These are phyloP conservation scores for Chloebia gouldiae DNA, from an alignment of 2,113 vertebrate species.

Conservation along the genomic window DNA sequence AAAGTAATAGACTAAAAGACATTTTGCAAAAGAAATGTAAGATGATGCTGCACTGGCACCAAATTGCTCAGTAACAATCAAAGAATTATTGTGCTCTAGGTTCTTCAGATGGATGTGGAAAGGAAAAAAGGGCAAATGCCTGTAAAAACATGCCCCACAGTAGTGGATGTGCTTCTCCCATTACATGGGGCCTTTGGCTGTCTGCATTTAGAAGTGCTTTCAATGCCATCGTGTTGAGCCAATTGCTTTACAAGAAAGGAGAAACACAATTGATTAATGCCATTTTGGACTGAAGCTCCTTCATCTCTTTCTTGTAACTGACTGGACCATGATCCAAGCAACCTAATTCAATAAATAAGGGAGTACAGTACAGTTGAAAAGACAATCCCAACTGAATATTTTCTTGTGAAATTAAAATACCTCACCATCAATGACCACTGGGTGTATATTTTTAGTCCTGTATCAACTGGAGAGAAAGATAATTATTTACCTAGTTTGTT, in stretches of 20 bases:
- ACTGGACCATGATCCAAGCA: neutral
- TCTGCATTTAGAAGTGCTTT: neutral
- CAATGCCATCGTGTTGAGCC: neutral
- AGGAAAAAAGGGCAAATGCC: neutral
- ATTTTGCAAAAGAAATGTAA: neutral
- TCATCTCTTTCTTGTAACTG: neutral
- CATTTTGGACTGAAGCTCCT: neutral
- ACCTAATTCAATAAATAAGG: neutral
- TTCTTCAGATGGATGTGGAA: neutral
- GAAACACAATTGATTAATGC: neutral
- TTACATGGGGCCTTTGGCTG: neutral
- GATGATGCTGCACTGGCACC: neutral
- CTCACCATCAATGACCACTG: neutral
- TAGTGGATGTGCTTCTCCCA: neutral
- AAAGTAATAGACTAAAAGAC: neutral
- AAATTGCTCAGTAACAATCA: neutral
- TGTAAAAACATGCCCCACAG: neutral
- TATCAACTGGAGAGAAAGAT: neutral
- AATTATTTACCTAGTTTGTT: constrained; percentile 27
- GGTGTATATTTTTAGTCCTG: neutral
- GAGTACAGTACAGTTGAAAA: neutral
- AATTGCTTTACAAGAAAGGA: neutral
- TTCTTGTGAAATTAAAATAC: neutral
- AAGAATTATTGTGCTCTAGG: neutral
- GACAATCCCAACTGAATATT: neutral